Base-by-base conservation (phyloP, 2,797 vertebrate species). In the Phataginus tricuspis region DNA sequence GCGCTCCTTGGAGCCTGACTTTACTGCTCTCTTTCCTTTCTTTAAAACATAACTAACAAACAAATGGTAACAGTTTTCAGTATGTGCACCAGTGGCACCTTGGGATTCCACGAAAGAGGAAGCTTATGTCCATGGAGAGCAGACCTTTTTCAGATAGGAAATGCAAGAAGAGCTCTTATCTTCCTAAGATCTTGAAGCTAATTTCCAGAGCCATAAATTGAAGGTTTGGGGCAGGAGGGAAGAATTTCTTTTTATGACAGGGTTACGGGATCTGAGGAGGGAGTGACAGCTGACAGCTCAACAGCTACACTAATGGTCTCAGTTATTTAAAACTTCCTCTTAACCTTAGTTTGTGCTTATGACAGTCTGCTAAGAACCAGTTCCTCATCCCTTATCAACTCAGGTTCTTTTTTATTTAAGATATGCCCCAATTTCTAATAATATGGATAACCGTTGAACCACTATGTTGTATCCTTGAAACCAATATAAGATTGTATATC, bases 281-380 rank as follows among this genome's bases (percentile, higher is more conserved):
- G 14, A 64, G 19, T 7, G 2, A 68, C 1, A 31, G 74, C 3
- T 59, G 49, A 68, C 11, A 49, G 51, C 11, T 9, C 18, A 59
- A 57, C 15, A 37, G n/a, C 49, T 34, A 15, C 0, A 4, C 64
- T 61, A 42, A 78, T 4, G 18, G 37, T 51, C 31, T 42, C 77
- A 27, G n/a, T 91, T 86, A 49, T 61, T 90, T n/a, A 84, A 96
- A 90, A 15, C 63, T 82, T 96, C 85, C 84, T 74, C 64, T 69
- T 66, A 80, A 39, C 39, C n/a, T 85, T 74, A 77, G 55, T 61
- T 87, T 90, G 59, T 25, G 37, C 39, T 85, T 80, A 31, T 23
- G 4, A 92, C 64, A 71, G 34, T 87, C 55, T 86, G 53, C 63
- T 93, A 77, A 83, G 49, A 90, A 68, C 66, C 80, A 74, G n/a